A percentile compares a stretch with the other conserved stretches of the same genome.
phyloP scores from a whole-genome alignment of 2,888 invertebrate genomes.

The Schrankia costaestrigalis region DNA sequence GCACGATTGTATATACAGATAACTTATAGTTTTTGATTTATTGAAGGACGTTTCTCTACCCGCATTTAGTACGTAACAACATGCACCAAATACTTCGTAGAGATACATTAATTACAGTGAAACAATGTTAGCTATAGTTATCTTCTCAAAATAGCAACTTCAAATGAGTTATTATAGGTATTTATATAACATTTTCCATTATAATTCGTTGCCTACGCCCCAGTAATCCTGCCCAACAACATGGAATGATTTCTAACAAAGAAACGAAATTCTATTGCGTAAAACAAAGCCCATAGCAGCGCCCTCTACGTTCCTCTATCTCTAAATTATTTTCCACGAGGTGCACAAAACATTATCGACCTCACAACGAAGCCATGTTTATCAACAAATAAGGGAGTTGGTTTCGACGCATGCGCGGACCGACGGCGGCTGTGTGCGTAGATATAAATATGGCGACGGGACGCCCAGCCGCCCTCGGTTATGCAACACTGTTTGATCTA shows the following conservation, averaged over 20 bases:
- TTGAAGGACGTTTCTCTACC: slow-evolving; percentile 1
- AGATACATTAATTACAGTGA: too few relatives aligned
- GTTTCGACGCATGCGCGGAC: slow-evolving; percentile 44
- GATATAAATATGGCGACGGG: slow-evolving; percentile 51
- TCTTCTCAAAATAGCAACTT: too few relatives aligned
- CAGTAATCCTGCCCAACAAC: slow-evolving; percentile 20
- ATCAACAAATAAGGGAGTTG: slow-evolving; percentile 48
- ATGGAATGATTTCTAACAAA: slow-evolving; percentile 17
- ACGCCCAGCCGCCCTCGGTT: slow-evolving; percentile 53
- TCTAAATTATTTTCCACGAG: slow-evolving; percentile 40
- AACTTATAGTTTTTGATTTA: slow-evolving; percentile 4
- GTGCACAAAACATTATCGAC: slow-evolving; percentile 55
- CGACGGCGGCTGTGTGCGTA: slow-evolving; percentile 31
- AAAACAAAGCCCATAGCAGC: slow-evolving; percentile 16
- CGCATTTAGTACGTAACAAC: slow-evolving; percentile 4
- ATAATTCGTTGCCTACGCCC: slow-evolving; percentile 15
- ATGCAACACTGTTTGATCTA: slow-evolving; percentile 63
- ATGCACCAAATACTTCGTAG: neutral
- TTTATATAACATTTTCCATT: slow-evolving; percentile 4
- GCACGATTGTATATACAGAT: slow-evolving; percentile 14
- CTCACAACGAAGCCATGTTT: slow-evolving; percentile 49
- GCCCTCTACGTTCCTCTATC: slow-evolving; percentile 32
- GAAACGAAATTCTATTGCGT: slow-evolving; percentile 9
- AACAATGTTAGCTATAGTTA: too few relatives aligned
- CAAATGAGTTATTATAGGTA: too few relatives aligned